Evolutionary conservation across 2,113 vertebrate species (phyloP).

Genomic region (Misgurnus mizolepis): DNA sequence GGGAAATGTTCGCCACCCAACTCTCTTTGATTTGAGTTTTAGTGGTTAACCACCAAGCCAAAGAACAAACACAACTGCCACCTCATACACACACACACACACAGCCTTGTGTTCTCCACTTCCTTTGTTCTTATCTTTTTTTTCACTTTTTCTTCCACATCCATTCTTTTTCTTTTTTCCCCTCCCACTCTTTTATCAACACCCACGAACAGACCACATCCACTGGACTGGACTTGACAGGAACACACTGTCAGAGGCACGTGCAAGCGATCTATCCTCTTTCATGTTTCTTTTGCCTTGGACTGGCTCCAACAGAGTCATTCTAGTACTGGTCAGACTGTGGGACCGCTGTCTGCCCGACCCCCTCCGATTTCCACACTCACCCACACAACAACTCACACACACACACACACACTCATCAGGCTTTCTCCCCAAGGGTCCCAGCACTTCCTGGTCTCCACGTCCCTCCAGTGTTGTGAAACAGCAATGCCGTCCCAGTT

Average conservation of each 20-base stretch:
- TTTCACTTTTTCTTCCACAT: conserved; percentile 19
- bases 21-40: conserved; percentile 56
- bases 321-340: conserved; percentile 61
- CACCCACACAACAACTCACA: conserved; percentile 50
- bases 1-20: conserved; percentile 50
- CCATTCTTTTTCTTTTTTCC: neutral
- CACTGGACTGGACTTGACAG: conserved; percentile 74
- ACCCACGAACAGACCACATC: conserved; percentile 74
- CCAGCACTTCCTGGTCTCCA: conserved; percentile 43
- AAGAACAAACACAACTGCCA: conserved; percentile 70
- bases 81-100: conserved; percentile 46
- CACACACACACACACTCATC: conserved; percentile 41
- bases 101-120: neutral
- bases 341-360: conserved; percentile 47
- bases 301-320: conserved; percentile 57
- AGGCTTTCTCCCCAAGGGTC: conserved; percentile 35
- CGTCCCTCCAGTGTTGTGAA: conserved; percentile 42
- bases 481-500: conserved; percentile 61
- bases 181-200: conserved; percentile 53
- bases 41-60: conserved; percentile 69
- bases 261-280: conserved; percentile 62
- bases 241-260: conserved; percentile 72
- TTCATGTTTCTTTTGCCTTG: conserved; percentile 60
- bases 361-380: conserved; percentile 47
- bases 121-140: conserved; percentile 2